Base-by-base conservation (phyloP, 2,888 invertebrate species). In the Orchestes rusci region DNA sequence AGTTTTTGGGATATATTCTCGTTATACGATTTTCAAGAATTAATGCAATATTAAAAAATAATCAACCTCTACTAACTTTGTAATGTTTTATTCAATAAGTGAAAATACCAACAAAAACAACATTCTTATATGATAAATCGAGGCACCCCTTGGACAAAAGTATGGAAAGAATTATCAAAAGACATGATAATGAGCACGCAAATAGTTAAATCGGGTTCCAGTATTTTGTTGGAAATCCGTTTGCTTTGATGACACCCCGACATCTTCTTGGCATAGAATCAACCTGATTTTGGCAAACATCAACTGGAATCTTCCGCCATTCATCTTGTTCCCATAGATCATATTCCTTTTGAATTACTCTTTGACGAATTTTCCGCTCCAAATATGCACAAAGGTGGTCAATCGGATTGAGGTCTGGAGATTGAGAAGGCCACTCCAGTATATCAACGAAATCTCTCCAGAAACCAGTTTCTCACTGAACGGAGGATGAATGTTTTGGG, bases 241-340 rank as follows among this genome's bases (percentile, higher is more conserved):
- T 39, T 28, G 10, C 29, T 3, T 39, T 13, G 13, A 39, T 31
- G 5, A 39, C 39, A 8, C 3, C 39, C 16, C 17, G 3, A 31
- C 39, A 39, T 39, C 39, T 39, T 16, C 32, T 39, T 3, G 32
- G 32, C 32, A 39, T 30, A 2, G 39, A 39, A 8, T 39, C 39
- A n/a, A 19, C 20, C 4, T 32, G 29, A 18, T 32, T 19, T 12
- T 31, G 19, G 32, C 39, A 39, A 3, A 12, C 5, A 16, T 39
- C 32, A 13, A 32, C 13, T 12, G 39, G 31, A 19, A 39, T 32
- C 4, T 19, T 19, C 16, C 10, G 2, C 32, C 31, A 32, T 19
- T 30, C 32, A 4, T 39, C 13, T 32, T 39, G 18, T 18, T 32
- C 32, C 19, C 20, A 30, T 32, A 39, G 12, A 30, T 39, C 16